phyloP scores from a whole-genome alignment of 2,888 invertebrate species.

The Diaperis boleti region DNA sequence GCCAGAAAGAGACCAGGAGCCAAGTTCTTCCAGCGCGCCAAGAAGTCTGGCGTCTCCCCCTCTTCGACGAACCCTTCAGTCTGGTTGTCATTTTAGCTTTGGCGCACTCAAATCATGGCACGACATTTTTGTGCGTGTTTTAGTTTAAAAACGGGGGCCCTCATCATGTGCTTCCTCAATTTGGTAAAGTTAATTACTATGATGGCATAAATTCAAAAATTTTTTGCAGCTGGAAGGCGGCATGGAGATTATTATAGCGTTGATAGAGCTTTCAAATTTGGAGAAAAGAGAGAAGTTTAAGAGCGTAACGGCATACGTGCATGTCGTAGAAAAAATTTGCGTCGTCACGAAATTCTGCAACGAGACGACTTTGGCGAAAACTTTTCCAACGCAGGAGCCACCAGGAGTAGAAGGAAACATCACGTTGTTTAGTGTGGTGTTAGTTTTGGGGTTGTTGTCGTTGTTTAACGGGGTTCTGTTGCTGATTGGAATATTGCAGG shows the following conservation, averaged over 20 bases:
- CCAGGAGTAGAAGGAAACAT: constrained; percentile 13
- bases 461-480: constrained; percentile 20
- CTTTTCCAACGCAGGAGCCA: background rate
- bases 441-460: constrained; percentile 14
- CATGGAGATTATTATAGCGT: background rate
- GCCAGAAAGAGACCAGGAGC: constrained; percentile 27
- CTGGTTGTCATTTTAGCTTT: background rate
- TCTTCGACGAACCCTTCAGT: constrained; percentile 7
- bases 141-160: constrained; percentile 52
- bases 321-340: constrained; percentile 4
- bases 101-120: constrained; percentile 36
- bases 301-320: background rate
- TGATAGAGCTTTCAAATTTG: constrained; percentile 6
- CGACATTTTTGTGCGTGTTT: constrained; percentile 51
- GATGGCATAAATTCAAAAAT: background rate
- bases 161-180: constrained; percentile 53
- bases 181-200: constrained; percentile 44
- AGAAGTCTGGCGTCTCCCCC: constrained; percentile 41
- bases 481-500: constrained; percentile 9
- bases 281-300: background rate
- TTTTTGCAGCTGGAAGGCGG: constrained; percentile 42
- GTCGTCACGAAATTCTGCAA: constrained; percentile 12
- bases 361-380: background rate
- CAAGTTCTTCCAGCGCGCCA: constrained; percentile 36
- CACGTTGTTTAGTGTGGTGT: constrained; percentile 11